phyloP scores from a whole-genome alignment of 35 echinoderm and acorn worm genomes.

The Heliocidaris tuberculata region DNA sequence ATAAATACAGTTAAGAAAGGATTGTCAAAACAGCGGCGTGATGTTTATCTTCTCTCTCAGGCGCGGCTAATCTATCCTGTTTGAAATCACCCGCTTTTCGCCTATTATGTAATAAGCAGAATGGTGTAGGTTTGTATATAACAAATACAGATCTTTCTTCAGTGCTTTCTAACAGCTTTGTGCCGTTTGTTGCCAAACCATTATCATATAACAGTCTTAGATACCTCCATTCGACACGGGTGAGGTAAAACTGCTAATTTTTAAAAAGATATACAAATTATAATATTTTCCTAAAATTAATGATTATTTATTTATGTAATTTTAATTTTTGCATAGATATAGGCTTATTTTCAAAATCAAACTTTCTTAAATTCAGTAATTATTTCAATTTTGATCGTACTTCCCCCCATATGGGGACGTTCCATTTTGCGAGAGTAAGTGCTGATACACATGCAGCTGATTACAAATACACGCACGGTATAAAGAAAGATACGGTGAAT shows the following conservation, averaged over 20 bases:
- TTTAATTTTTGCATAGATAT: too few relatives aligned
- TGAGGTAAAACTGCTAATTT: background rate
- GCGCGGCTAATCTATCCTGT: background rate
- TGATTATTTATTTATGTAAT: too few relatives aligned
- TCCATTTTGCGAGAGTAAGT: background rate
- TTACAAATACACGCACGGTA: too few relatives aligned
- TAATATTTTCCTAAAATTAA: too few relatives aligned
- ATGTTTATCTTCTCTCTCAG: background rate
- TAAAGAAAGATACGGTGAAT: too few relatives aligned
- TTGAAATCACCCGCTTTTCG: conserved; percentile 28
- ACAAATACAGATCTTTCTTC: background rate
- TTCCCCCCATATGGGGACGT: background rate
- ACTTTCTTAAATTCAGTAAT: background rate
- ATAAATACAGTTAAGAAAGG: background rate
- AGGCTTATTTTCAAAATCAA: too few relatives aligned
- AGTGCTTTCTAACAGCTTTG: background rate
- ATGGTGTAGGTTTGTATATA: background rate
- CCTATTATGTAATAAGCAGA: background rate
- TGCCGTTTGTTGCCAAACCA: background rate
- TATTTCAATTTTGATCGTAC: background rate
- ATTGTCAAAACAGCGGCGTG: background rate
- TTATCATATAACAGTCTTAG: conserved; percentile 17
- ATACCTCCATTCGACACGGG: background rate
- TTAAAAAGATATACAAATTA: background rate
- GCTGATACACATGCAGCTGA: too few relatives aligned